These are phyloP conservation scores for Drosophila triauraria DNA, from an alignment of 1,140 invertebrate species.

Conservation along the genomic window DNA sequence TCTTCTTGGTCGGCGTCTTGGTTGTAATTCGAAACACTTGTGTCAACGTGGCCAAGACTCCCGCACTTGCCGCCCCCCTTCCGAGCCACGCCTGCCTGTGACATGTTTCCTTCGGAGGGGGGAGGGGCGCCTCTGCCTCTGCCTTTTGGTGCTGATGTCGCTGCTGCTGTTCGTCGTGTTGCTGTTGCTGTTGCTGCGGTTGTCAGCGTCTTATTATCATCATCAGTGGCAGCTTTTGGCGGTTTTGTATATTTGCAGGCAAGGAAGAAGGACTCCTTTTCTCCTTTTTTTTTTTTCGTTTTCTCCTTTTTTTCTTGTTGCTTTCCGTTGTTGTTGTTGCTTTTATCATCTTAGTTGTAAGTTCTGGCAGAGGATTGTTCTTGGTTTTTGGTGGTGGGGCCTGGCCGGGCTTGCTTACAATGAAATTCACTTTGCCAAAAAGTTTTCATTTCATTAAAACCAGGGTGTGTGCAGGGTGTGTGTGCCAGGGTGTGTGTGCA, in stretches of 20 bases:
- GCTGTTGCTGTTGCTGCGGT: conserved; percentile 75
- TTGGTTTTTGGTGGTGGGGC: conserved; percentile 21
- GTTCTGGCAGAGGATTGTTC: conserved; percentile 67
- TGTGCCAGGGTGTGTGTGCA: conserved; percentile 12
- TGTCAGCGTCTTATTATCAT: conserved; percentile 83
- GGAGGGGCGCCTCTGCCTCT: conserved; percentile 11
- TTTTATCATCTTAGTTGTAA: conserved; percentile 60
- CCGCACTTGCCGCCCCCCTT: not conserved
- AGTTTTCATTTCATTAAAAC: conserved; percentile 83
- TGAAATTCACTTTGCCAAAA: conserved; percentile 84
- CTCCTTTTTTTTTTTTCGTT: not conserved
- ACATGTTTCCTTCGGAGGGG: conserved; percentile 30
- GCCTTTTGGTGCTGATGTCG: conserved; percentile 57
- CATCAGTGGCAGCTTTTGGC: conserved; percentile 82
- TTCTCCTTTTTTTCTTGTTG: conserved; percentile 1
- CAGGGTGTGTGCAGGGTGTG: conserved; percentile 29
- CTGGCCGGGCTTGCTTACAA: conserved; percentile 62
- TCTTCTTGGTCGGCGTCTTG: conserved; percentile 35
- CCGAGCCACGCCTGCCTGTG: conserved; percentile 12
- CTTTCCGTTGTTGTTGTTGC: not conserved
- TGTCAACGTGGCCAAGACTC: conserved; percentile 59
- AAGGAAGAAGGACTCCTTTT: conserved; percentile 5
- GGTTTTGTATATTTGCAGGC: conserved; percentile 65
- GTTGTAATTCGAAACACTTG: conserved; percentile 84
- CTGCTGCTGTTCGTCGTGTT: conserved; percentile 51